Conservation (phyloP, 2,797 vertebrate species). For the Monodelphis domestica region DNA sequence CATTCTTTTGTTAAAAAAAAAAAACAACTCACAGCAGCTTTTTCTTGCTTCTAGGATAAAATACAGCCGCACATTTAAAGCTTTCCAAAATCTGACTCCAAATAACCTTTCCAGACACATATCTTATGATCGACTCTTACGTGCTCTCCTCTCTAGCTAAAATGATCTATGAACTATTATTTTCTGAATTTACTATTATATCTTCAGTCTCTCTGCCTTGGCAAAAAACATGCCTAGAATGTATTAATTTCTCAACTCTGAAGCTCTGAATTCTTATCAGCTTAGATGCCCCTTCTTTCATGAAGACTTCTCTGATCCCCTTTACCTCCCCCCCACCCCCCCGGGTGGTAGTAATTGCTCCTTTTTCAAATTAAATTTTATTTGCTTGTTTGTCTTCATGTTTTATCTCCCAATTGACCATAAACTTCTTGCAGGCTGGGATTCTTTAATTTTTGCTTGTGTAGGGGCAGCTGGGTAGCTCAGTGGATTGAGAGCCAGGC, state of each 20-base stretch:
- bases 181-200: background rate
- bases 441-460: background rate
- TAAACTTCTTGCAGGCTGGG: background rate
- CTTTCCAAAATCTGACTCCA: background rate
- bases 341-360: background rate
- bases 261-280: background rate
- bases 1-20: background rate
- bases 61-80: background rate
- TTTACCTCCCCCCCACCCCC: too few relatives aligned
- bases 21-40: background rate
- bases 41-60: slow-evolving; percentile 1
- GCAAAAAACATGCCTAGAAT: background rate
- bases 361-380: background rate
- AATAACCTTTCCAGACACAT: background rate
- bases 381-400: background rate
- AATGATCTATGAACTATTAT: background rate
- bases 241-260: background rate
- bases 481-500: too few relatives aligned
- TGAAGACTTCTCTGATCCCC: background rate
- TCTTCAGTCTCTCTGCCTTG: background rate
- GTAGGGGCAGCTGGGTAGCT: too few relatives aligned
- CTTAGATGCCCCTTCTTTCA: background rate
- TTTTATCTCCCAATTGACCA: background rate
- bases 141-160: background rate
- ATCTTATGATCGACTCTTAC: background rate